Conservation (phyloP, 2,888 invertebrate genomes). For the Terebella lapidaria region DNA sequence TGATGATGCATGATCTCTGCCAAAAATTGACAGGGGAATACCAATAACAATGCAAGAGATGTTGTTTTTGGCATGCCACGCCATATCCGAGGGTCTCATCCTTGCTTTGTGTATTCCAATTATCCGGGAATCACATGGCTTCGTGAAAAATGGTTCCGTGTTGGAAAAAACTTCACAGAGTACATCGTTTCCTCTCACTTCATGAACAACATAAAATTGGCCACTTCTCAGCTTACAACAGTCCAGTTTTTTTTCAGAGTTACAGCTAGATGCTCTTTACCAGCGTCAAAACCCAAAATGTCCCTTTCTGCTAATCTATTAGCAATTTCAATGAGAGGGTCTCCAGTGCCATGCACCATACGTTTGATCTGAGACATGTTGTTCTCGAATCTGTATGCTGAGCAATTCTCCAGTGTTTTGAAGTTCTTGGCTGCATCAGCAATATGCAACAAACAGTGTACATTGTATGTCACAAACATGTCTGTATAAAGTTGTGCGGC, state of each 20-base stretch:
- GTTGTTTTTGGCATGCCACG: no score
- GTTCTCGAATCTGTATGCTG: slow-evolving; percentile 3
- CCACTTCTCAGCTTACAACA: background rate
- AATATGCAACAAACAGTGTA: background rate
- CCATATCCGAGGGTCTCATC: no score
- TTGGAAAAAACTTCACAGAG: no score
- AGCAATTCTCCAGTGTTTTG: background rate
- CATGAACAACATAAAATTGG: background rate
- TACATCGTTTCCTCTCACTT: background rate
- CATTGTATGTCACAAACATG: slow-evolving; percentile 2
- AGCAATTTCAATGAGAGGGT: background rate
- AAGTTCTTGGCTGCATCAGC: background rate
- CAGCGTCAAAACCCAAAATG: background rate
- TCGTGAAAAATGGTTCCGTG: no score
- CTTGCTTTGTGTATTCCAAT: no score
- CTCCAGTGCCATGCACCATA: background rate
- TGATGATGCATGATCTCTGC: no score
- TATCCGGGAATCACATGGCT: no score
- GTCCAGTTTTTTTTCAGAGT: background rate
- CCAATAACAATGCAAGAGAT: no score
- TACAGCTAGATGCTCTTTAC: background rate
- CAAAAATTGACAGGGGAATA: no score
- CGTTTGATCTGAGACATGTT: background rate
- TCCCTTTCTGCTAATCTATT: background rate
- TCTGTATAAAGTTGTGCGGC: background rate